Conservation (phyloP, 2,888 invertebrate species). For the Thecocarcelia acutangulata region DNA sequence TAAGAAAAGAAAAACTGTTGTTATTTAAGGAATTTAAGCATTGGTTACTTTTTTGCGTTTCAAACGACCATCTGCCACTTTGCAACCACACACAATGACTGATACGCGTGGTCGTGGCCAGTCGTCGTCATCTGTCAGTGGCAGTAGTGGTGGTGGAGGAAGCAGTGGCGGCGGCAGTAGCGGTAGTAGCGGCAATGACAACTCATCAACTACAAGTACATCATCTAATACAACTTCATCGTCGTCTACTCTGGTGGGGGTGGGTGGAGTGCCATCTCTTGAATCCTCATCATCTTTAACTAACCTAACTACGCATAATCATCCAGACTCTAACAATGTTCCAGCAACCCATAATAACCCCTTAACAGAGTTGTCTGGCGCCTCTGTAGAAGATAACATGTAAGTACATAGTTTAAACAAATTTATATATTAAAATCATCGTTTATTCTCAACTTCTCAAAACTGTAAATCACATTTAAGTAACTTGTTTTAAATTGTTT, state of each 20-base stretch:
- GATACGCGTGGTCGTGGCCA: slow-evolving; percentile 79
- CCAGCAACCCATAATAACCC: slow-evolving; percentile 65
- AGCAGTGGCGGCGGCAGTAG: slow-evolving; percentile 71
- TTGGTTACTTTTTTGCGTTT: slow-evolving; percentile 56
- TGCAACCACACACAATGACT: slow-evolving; percentile 76
- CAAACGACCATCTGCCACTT: slow-evolving; percentile 63
- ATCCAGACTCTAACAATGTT: slow-evolving; percentile 61
- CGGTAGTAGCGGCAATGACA: slow-evolving; percentile 69
- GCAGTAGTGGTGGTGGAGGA: slow-evolving; percentile 65
- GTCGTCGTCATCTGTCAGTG: slow-evolving; percentile 70
- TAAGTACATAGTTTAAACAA: slow-evolving; percentile 70
- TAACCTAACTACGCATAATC: slow-evolving; percentile 65
- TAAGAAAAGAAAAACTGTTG: slow-evolving; percentile 47
- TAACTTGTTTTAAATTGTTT: background rate
- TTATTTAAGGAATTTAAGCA: slow-evolving; percentile 55
- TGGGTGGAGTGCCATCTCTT: slow-evolving; percentile 66
- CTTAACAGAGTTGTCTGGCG: slow-evolving; percentile 64
- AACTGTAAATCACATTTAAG: slow-evolving; percentile 11
- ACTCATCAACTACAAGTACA: slow-evolving; percentile 69
- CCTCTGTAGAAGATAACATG: slow-evolving; percentile 69
- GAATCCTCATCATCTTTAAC: slow-evolving; percentile 63
- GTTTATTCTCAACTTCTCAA: slow-evolving; percentile 14
- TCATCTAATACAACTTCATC: slow-evolving; percentile 71
- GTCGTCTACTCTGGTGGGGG: slow-evolving; percentile 71
- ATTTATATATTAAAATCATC: slow-evolving; percentile 19